These are phyloP conservation scores for Nemopilema nomurai DNA, from an alignment of 30 jellyfish, hydroid and myxozoan genomes.

Conservation along the genomic window DNA sequence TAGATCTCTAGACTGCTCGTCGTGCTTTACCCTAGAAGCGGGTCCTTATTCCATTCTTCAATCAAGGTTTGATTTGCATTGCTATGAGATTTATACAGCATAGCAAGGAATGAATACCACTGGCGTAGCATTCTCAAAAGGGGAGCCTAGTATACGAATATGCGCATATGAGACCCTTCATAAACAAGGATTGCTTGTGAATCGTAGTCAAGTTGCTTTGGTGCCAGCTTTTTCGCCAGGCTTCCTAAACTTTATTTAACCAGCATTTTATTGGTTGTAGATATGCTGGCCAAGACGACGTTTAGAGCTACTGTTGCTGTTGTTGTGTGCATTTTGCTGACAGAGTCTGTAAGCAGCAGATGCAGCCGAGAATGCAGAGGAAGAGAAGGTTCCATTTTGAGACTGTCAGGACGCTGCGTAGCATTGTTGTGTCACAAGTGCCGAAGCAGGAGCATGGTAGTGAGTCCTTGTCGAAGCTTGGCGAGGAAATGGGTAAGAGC, in stretches of 20 bases:
- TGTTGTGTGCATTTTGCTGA: not conserved
- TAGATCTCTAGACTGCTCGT: too few species aligned
- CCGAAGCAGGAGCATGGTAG: not conserved
- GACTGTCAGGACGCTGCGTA: not conserved
- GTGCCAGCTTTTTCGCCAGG: not conserved
- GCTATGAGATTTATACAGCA: too few species aligned
- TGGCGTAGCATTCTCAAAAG: too few species aligned
- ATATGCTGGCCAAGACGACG: not conserved
- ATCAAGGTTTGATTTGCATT: too few species aligned
- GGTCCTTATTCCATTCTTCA: too few species aligned
- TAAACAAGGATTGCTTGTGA: too few species aligned
- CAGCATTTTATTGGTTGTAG: not conserved
- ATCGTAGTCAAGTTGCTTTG: not conserved
- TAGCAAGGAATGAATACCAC: too few species aligned
- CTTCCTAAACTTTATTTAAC: too few species aligned
- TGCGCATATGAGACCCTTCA: too few species aligned
- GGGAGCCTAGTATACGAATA: too few species aligned
- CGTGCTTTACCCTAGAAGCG: too few species aligned
- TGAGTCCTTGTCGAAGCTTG: not conserved
- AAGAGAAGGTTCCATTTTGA: not conserved
- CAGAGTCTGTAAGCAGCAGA: not conserved
- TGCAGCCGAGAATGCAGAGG: not conserved
- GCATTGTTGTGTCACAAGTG: not conserved
- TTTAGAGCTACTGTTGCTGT: not conserved
- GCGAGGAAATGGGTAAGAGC: not conserved